Evolutionary conservation across 2,888 invertebrate genomes (phyloP), one percentile per base, ranked within the genome.

Genomic region (Cotesia congregata): DNA sequence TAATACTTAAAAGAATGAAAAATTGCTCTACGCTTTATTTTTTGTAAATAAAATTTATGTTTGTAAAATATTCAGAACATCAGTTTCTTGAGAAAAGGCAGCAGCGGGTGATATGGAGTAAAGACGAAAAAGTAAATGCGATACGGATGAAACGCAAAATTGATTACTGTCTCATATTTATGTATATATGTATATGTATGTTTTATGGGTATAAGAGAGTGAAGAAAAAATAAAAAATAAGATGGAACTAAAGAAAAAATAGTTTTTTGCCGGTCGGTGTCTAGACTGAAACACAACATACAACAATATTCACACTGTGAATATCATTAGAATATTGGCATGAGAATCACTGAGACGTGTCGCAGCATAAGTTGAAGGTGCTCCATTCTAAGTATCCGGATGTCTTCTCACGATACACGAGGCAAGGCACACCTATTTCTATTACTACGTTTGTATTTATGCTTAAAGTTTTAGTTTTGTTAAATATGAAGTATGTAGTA

Each of bases 281-380:
- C 50, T 50, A 50, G 50, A 50, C 50, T 12, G 9, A 12, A 50
- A 50, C 50, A 50, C 50, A 50, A 17, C 69, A 50, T 12, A 50
- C 50, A 50, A 17, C 69, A 78, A 76, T 76, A 78, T 78, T 75
- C 78, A 76, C 70, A 20, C 67, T 64, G 61, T 67, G 41, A 67
- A 38, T 69, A 67, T 38, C 60, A 65, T 75, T 67, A 67, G 73
- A 73, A 76, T 76, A 78, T 78, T 76, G 72, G 69, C 61, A 72
- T 60, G 60, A 65, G 79, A 78, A 78, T 78, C 72, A 77, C 79
- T 74, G 78, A 74, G 74, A 75, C 64, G 70, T 72, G 40, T 68
- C 59, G 68, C 68, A 74, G 62, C 74, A 77, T 76, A 77, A 80
- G 72, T 75, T 75, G 72, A 39, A 62, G 72, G 38, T 67, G 65